phyloP scores from a whole-genome alignment of 2,797 vertebrate genomes.

The Lindbergichthys nudifrons region DNA sequence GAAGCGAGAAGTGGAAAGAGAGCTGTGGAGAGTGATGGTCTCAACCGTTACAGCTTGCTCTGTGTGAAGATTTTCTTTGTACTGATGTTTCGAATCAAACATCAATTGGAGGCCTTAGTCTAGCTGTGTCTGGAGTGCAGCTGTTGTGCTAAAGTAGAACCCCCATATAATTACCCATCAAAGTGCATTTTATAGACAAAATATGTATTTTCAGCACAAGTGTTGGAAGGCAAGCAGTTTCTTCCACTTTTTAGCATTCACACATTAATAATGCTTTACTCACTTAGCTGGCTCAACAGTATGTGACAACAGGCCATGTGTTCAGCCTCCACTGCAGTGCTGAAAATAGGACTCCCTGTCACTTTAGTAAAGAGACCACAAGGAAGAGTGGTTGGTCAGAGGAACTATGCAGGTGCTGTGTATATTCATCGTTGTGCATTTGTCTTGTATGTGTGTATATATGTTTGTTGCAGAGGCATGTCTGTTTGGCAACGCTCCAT shows the following conservation, averaged over 20 bases:
- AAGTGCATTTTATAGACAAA: conserved; percentile 9
- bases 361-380: conserved; percentile 43
- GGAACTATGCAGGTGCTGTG: conserved; percentile 15
- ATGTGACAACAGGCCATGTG: conserved; percentile 54
- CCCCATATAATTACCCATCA: conserved; percentile 26
- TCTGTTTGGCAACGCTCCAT: conserved; percentile 62
- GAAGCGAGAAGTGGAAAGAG: conserved; percentile 32
- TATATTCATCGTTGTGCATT: conserved; percentile 46
- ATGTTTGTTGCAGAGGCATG: conserved; percentile 34
- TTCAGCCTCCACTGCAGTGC: conserved; percentile 35
- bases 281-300: conserved; percentile 24
- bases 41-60: conserved; percentile 56
- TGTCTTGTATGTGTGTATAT: conserved; percentile 10
- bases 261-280: conserved; percentile 27
- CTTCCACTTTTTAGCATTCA: conserved; percentile 2
- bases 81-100: conserved; percentile 47
- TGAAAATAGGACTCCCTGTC: conserved; percentile 50
- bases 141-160: background rate
- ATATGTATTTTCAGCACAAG: background rate
- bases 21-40: conserved; percentile 60
- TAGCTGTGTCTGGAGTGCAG: conserved; percentile 1
- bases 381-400: conserved; percentile 36
- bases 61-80: conserved; percentile 60
- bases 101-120: conserved; percentile 34
- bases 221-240: conserved; percentile 11